phyloP scores from a whole-genome alignment of 2,113 vertebrate species.

The Tetrao urogallus region DNA sequence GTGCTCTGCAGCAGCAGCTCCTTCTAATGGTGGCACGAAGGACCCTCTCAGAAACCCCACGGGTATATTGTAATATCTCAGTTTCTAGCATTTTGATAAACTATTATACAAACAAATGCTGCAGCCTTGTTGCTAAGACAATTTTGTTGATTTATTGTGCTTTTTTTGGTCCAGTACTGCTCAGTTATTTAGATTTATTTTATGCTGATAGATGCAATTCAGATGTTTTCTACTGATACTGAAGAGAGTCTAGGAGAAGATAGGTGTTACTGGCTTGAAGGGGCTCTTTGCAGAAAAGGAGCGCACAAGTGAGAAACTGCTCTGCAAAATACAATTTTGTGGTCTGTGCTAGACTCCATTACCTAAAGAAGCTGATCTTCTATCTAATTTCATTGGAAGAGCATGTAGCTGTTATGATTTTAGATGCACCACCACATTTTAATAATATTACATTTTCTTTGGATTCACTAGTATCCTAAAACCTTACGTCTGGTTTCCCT shows the following conservation, averaged over 20 bases:
- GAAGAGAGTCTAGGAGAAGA: neutral
- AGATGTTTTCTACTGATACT: neutral
- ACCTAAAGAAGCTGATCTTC: neutral
- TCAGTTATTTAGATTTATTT: neutral
- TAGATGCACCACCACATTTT: neutral
- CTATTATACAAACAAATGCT: constrained; percentile 9
- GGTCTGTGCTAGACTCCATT: neutral
- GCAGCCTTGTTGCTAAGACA: neutral
- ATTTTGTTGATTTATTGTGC: neutral
- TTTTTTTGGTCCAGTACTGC: neutral
- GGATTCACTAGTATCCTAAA: constrained; percentile 5
- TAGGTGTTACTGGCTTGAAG: neutral
- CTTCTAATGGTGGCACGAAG: constrained; percentile 87
- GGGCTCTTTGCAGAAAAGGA: neutral
- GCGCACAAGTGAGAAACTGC: neutral
- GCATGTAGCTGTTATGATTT: neutral
- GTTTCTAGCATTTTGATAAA: constrained; percentile 13
- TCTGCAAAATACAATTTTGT: neutral
- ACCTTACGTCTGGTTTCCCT: constrained; percentile 9
- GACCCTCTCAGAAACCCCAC: constrained; percentile 89
- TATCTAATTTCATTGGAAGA: neutral
- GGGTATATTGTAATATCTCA: constrained; percentile 75
- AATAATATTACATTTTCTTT: neutral
- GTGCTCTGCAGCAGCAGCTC: constrained; percentile 89
- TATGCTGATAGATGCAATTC: neutral